Evolutionary conservation across 2,113 vertebrate genomes (phyloP).

Genomic region (Tetrao urogallus): DNA sequence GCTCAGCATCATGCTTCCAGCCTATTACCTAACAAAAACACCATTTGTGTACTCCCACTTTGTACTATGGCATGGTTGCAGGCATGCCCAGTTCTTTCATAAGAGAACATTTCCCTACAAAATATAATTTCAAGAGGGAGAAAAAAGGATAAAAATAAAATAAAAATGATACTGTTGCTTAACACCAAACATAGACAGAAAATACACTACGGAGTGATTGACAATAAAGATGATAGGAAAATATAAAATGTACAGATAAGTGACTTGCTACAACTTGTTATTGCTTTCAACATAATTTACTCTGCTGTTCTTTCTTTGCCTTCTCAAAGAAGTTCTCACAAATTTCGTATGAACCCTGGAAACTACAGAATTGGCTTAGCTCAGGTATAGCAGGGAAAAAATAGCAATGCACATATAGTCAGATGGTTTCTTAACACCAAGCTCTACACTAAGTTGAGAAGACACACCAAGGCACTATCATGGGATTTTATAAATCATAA

Average conservation of each 20-base stretch:
- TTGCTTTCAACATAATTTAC: not conserved
- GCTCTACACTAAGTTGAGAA: not conserved
- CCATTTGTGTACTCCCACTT: not conserved
- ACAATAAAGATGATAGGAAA: not conserved
- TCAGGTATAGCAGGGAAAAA: not conserved
- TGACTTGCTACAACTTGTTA: not conserved
- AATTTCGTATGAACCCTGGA: not conserved
- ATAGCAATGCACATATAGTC: not conserved
- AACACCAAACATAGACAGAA: not conserved
- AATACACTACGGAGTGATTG: not conserved
- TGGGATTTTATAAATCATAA: not conserved
- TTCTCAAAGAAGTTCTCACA: not conserved
- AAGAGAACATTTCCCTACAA: not conserved
- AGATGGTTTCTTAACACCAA: not conserved
- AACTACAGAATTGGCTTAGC: not conserved
- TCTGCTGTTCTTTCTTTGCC: not conserved
- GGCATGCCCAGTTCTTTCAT: not conserved
- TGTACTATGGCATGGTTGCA: not conserved
- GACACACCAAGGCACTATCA: not conserved
- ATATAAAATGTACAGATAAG: fast-evolving
- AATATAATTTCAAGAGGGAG: not conserved
- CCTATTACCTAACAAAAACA: not conserved
- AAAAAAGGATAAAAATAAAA: not conserved
- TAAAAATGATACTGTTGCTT: not conserved
- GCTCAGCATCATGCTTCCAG: not conserved